These are phyloP conservation scores for Dione juno DNA, from an alignment of 2,888 invertebrate species.

Conservation along the genomic window DNA sequence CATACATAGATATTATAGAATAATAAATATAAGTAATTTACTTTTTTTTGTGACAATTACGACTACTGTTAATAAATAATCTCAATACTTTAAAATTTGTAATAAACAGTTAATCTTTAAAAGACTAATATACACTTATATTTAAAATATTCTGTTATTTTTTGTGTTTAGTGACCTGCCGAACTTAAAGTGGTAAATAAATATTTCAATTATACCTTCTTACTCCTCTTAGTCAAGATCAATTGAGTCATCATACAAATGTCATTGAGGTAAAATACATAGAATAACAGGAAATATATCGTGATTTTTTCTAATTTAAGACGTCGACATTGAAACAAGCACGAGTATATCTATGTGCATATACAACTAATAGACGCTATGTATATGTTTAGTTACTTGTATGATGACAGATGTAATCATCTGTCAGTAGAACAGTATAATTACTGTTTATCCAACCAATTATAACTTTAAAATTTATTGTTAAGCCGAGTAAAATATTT, in stretches of 20 bases:
- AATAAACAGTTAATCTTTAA: no score
- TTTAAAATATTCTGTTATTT: constrained; percentile 10
- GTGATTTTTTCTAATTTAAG: constrained; percentile 30
- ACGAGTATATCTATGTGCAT: constrained; percentile 13
- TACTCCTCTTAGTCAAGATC: constrained; percentile 29
- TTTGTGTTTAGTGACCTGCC: constrained; percentile 10
- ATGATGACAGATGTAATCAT: not conserved
- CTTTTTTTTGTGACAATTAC: not conserved
- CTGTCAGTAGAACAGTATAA: no score
- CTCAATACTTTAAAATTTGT: no score
- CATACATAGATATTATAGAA: not conserved
- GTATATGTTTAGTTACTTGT: not conserved
- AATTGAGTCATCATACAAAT: constrained; percentile 42
- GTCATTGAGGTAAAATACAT: constrained; percentile 43
- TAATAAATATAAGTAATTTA: not conserved
- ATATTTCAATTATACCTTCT: constrained; percentile 35
- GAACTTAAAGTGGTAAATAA: constrained; percentile 31
- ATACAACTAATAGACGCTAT: not conserved
- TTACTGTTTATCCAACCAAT: not conserved
- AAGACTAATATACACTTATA: not conserved
- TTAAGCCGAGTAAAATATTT: no score
- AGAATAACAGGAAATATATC: constrained; percentile 38
- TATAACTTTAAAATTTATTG: not conserved
- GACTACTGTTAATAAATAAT: no score
- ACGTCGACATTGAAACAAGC: constrained; percentile 32